Percentiles rank a stretch among this genome's conserved stretches.
These are phyloP conservation scores for Cossypha niveicapilla DNA, from an alignment of 2,797 vertebrate genomes.

Conservation along the genomic window DNA sequence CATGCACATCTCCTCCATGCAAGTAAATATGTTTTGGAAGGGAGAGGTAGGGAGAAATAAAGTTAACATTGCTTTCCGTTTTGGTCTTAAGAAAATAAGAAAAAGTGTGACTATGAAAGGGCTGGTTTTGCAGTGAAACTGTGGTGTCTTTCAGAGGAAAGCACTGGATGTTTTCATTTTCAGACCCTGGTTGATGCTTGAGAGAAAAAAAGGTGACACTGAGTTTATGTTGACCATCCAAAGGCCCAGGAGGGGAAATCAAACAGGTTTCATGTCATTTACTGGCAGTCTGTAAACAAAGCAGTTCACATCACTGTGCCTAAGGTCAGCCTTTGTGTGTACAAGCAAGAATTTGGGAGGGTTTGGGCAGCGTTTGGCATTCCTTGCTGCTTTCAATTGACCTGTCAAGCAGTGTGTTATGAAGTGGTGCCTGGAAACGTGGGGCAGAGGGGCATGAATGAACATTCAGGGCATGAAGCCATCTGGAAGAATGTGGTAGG, in stretches of 20 bases:
- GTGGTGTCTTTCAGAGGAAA: not conserved
- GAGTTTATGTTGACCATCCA: constrained; percentile 42
- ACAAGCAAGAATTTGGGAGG: not conserved
- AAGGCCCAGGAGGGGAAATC: constrained; percentile 31
- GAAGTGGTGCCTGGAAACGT: not conserved
- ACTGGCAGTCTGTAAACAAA: constrained; percentile 43
- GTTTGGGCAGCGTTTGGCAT: not conserved
- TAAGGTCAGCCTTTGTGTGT: constrained; percentile 41
- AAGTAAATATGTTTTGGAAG: constrained; percentile 17
- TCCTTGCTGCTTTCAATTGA: not conserved
- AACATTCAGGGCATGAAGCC: not conserved
- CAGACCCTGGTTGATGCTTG: not conserved
- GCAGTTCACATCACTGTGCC: constrained; percentile 26
- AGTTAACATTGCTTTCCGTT: not conserved
- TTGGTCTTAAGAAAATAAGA: not conserved
- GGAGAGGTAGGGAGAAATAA: not conserved
- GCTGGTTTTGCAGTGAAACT: not conserved
- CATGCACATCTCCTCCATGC: constrained; percentile 23
- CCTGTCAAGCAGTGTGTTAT: not conserved
- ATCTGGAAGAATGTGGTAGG: not conserved
- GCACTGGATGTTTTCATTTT: not conserved
- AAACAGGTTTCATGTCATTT: constrained; percentile 46
- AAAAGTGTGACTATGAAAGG: not conserved
- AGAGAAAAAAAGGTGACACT: not conserved
- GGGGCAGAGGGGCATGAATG: not conserved